Conservation (phyloP, 2,113 vertebrate genomes). For the Lycocorax pyrrhopterus region DNA sequence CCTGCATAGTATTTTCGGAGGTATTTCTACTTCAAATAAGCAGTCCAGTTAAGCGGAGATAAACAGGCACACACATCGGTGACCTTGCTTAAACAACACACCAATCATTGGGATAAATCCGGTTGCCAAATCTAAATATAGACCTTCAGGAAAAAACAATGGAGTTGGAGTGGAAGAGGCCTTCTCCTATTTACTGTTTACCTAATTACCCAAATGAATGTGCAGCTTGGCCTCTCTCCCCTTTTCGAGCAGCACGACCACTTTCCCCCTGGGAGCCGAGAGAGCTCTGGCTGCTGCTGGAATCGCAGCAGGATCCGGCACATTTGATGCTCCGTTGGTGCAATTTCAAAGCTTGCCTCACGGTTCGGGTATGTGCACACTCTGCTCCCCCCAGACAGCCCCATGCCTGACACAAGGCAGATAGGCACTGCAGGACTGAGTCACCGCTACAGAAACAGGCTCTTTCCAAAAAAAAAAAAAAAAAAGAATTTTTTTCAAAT, state of each 20-base stretch:
- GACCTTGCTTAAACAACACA: constrained; percentile 28
- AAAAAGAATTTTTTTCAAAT: not conserved
- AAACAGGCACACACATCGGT: not conserved
- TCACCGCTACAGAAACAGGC: constrained; percentile 47
- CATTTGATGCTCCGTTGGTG: constrained; percentile 40
- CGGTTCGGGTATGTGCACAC: constrained; percentile 55
- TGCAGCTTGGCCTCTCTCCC: constrained; percentile 22
- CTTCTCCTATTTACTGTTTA: constrained; percentile 46
- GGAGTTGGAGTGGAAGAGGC: not conserved
- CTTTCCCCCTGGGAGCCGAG: not conserved
- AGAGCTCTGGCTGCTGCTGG: constrained; percentile 21
- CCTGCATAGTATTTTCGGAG: not conserved
- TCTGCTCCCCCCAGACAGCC: constrained; percentile 65
- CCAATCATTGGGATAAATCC: not conserved
- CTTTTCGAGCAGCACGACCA: not conserved
- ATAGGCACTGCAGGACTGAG: constrained; percentile 48
- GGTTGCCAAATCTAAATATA: constrained; percentile 38
- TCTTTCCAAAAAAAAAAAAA: not conserved
- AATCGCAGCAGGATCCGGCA: not conserved
- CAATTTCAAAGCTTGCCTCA: constrained; percentile 66
- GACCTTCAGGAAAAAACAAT: constrained; percentile 18
- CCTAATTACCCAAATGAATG: constrained; percentile 38
- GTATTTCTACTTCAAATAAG: constrained; percentile 47
- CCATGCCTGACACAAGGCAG: constrained; percentile 60
- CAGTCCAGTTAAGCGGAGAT: constrained; percentile 5